These are phyloP conservation scores for Matsumyia berberina DNA, from an alignment of 2,888 invertebrate species.

Conservation along the genomic window DNA sequence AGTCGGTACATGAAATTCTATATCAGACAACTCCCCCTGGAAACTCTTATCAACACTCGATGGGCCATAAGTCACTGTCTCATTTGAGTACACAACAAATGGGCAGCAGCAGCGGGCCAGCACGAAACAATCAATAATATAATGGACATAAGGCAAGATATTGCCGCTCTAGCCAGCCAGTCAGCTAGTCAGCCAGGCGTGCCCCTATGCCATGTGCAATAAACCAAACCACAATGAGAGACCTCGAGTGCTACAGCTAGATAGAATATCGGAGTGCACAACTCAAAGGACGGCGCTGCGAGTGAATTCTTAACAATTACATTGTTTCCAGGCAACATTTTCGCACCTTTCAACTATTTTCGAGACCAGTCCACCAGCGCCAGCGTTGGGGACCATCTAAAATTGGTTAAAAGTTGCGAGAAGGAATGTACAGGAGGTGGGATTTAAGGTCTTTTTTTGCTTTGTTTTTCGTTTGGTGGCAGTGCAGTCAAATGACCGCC, in stretches of 20 bases:
- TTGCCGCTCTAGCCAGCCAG: constrained; percentile 8
- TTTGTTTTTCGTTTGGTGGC: constrained; percentile 10
- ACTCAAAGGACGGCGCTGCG: constrained; percentile 46
- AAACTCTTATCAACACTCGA: constrained; percentile 71
- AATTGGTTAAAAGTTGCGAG: constrained; percentile 3
- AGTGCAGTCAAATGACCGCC: constrained; percentile 33
- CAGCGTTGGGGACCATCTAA: constrained; percentile 19
- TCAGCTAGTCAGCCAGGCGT: constrained; percentile 26
- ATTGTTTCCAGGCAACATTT: constrained; percentile 68
- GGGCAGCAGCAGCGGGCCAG: constrained; percentile 62
- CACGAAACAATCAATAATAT: constrained; percentile 75
- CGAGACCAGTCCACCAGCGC: neutral
- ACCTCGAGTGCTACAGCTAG: constrained; percentile 54
- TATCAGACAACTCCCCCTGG: constrained; percentile 41
- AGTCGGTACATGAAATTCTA: constrained; percentile 65
- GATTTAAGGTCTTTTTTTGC: neutral
- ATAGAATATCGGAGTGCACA: constrained; percentile 63
- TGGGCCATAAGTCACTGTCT: constrained; percentile 75
- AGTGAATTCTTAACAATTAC: constrained; percentile 60
- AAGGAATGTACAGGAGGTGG: constrained; percentile 20
- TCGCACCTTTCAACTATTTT: constrained; percentile 67
- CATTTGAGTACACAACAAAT: constrained; percentile 75
- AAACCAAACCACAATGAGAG: constrained; percentile 67
- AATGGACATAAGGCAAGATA: constrained; percentile 74
- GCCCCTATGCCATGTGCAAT: constrained; percentile 72